phyloP scores from a whole-genome alignment of 2,797 vertebrate species.

The Microhierax caerulescens region DNA sequence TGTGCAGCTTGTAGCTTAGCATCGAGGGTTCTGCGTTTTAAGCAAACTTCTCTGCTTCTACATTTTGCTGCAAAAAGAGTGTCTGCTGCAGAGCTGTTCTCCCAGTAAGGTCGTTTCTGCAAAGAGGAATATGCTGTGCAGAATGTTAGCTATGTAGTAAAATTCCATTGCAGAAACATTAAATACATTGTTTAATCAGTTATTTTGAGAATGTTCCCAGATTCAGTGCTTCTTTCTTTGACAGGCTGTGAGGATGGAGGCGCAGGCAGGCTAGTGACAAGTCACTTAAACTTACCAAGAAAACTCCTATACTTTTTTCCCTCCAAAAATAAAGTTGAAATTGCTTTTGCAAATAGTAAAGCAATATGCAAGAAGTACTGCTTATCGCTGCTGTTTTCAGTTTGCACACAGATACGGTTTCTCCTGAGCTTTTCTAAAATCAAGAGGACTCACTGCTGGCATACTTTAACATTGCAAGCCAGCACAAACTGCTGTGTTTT shows the following conservation, averaged over 20 bases:
- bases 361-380: not conserved
- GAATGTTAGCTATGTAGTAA: slow-evolving; percentile 49
- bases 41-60: not conserved
- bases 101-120: not conserved
- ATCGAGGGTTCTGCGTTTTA: not conserved
- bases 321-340: not conserved
- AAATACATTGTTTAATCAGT: slow-evolving; percentile 61
- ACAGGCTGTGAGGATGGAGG: not conserved
- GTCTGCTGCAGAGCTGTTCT: not conserved
- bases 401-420: not conserved
- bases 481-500: not conserved
- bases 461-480: not conserved
- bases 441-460: not conserved
- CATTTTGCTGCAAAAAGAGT: not conserved
- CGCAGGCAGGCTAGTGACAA: not conserved
- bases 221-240: slow-evolving; percentile 13
- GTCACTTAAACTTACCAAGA: not conserved
- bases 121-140: not conserved
- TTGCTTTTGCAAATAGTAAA: not conserved
- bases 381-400: not conserved
- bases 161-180: slow-evolving; percentile 52
- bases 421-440: not conserved
- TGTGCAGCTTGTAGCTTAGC: not conserved
- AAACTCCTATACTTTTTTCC: not conserved
- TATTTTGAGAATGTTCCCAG: slow-evolving; percentile 58